Evolutionary conservation across 2,797 vertebrate genomes (phyloP), one percentile per base, ranked within the genome.

Genomic region (Streptopelia turtur): DNA sequence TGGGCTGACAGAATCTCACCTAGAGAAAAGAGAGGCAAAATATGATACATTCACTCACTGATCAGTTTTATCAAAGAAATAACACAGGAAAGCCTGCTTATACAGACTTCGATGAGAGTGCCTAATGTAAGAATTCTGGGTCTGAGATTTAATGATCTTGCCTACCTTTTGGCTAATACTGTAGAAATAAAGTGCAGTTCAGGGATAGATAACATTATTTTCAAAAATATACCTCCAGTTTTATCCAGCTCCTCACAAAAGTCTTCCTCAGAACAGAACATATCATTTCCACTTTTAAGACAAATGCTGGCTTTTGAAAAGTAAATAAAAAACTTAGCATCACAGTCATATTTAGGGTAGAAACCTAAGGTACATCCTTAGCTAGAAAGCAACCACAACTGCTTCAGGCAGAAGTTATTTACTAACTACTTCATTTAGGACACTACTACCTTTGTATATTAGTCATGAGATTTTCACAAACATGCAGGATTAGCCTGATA

Each of bases 51-150:
- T 66, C n/a, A 16, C 18, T 92, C 47, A 57, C 18, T 65, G 70
- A 11, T 25, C 64, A 41, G 43, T 57, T 95, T 95, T 89, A 83
- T 84, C 59, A 93, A 85, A 94, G 64, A 77, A 90, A 61, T 84
- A 81, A 87, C 45, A 68, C 45, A 39, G 39, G 37, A 93, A 76
- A 87, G 8, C 27, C 56, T 74, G 45, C 41, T 86, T 91, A 76
- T 50, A 65, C 1, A 11, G 49, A 50, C 50, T 94, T 83, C 24
- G 53, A 90, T 80, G 53, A 91, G 6, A 65, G n/a, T 61, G 13
- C 8, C 47, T 92, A 85, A 87, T 55, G 37, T 78, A 66, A 70
- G 57, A 68, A 83, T 89, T 92, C 60, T 82, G 71, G 31, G 24
- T 76, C 55, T 61, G 61, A 53, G 33, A 66, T 78, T 83, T 94